Conservation (phyloP, 2,888 invertebrate genomes). For the Hypomecis atomaria region DNA sequence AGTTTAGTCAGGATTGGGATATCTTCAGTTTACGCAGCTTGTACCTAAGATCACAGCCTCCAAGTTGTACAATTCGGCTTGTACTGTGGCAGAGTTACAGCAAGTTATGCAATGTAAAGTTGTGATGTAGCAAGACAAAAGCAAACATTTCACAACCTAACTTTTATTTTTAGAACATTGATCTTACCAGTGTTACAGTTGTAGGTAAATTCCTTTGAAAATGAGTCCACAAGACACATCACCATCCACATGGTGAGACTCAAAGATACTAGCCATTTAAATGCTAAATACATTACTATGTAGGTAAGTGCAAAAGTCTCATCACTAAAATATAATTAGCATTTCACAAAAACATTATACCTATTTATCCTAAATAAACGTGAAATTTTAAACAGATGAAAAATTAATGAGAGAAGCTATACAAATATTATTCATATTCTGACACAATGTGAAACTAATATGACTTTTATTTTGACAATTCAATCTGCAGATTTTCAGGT, state of each 20-base stretch:
- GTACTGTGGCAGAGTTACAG: no score
- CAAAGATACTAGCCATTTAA: constrained; percentile 71
- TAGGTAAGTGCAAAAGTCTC: constrained; percentile 14
- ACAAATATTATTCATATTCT: not conserved
- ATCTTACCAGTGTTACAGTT: constrained; percentile 45
- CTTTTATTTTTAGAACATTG: not conserved
- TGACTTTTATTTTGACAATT: constrained; percentile 13
- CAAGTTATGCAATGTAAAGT: no score
- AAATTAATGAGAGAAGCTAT: constrained; percentile 5
- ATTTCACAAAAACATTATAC: not conserved
- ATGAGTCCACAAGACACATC: constrained; percentile 61
- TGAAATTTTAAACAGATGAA: constrained; percentile 2
- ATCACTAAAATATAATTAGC: constrained; percentile 10
- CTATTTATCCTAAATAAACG: constrained; percentile 2
- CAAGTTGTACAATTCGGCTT: no score
- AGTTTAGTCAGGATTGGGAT: no score
- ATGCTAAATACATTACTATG: constrained; percentile 72
- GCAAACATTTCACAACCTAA: no score
- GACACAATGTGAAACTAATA: constrained; percentile 9
- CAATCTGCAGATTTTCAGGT: no score
- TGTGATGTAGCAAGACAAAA: no score
- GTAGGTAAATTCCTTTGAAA: constrained; percentile 39
- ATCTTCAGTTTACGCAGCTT: no score
- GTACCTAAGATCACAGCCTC: no score
- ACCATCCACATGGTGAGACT: constrained; percentile 67